phyloP scores from a whole-genome alignment of 2,113 vertebrate species.

The Cacatua alba region DNA sequence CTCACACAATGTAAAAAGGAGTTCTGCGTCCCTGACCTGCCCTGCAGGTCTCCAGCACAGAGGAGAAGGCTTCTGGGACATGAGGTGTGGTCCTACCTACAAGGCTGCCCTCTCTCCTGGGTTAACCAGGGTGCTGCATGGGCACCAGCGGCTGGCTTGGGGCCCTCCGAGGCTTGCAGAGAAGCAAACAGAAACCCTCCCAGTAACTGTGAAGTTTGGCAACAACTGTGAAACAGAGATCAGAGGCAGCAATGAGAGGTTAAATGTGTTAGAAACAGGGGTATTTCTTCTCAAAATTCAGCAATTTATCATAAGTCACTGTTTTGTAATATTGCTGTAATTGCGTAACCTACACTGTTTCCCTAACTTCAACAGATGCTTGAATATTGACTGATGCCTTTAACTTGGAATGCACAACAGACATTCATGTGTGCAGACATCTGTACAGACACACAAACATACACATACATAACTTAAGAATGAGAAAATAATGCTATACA shows the following conservation, averaged over 20 bases:
- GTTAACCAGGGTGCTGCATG: neutral
- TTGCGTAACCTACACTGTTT: neutral
- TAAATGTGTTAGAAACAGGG: neutral
- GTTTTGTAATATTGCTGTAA: neutral
- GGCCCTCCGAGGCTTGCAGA: neutral
- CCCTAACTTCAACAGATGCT: neutral
- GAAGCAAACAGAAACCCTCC: neutral
- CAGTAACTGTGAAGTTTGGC: neutral
- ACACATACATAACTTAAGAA: neutral
- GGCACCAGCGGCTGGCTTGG: neutral
- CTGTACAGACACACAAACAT: neutral
- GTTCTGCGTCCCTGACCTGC: neutral
- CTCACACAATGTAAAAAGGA: neutral
- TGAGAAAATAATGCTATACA: neutral
- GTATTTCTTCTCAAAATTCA: neutral
- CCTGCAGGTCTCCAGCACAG: neutral
- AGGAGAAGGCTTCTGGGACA: neutral
- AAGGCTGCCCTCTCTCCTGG: neutral
- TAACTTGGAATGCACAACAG: neutral
- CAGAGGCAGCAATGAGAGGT: neutral
- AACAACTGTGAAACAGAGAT: neutral
- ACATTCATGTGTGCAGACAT: neutral
- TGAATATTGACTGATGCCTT: neutral
- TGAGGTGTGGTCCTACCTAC: neutral
- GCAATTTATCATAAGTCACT: neutral